Conservation (phyloP, 2,888 invertebrate genomes). For the Trissolcus brochymenae region DNA sequence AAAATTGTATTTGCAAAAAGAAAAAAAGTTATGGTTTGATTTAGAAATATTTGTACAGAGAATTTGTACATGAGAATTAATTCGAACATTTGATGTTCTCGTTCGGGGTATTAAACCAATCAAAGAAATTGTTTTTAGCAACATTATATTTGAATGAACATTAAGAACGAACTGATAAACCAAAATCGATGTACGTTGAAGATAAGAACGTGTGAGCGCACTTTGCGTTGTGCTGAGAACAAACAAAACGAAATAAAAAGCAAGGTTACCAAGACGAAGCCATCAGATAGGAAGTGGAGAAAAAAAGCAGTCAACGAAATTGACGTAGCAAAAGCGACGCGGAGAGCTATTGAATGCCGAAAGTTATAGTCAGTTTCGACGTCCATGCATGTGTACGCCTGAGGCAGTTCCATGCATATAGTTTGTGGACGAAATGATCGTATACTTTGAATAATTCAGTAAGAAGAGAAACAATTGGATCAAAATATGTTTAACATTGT, state of each 20-base stretch:
- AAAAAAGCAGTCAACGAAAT: slow-evolving; percentile 6
- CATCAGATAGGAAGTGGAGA: slow-evolving; percentile 2
- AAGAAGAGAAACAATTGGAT: background rate
- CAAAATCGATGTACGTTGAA: slow-evolving; percentile 51
- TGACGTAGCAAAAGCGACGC: slow-evolving; percentile 12
- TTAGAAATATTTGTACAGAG: no score
- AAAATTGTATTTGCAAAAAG: no score
- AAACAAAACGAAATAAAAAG: slow-evolving; percentile 37
- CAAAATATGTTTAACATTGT: no score
- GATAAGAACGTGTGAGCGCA: slow-evolving; percentile 49
- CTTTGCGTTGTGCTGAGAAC: slow-evolving; percentile 32
- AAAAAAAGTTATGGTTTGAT: no score
- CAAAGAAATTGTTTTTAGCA: background rate
- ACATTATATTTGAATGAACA: slow-evolving; percentile 16
- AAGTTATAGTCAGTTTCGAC: slow-evolving; percentile 23
- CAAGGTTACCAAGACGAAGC: slow-evolving; percentile 4
- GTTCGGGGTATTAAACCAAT: background rate
- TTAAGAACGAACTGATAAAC: slow-evolving; percentile 41
- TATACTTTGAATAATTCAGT: slow-evolving; percentile 1
- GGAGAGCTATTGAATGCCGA: slow-evolving; percentile 15
- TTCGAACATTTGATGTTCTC: background rate
- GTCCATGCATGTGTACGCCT: slow-evolving; percentile 1
- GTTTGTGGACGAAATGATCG: background rate
- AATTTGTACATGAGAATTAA: no score
- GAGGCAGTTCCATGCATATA: slow-evolving; percentile 1